Percentiles rank a stretch among this genome's conserved stretches.
These are phyloP conservation scores for Clamator glandarius DNA, from an alignment of 2,797 vertebrate species.

Conservation along the genomic window DNA sequence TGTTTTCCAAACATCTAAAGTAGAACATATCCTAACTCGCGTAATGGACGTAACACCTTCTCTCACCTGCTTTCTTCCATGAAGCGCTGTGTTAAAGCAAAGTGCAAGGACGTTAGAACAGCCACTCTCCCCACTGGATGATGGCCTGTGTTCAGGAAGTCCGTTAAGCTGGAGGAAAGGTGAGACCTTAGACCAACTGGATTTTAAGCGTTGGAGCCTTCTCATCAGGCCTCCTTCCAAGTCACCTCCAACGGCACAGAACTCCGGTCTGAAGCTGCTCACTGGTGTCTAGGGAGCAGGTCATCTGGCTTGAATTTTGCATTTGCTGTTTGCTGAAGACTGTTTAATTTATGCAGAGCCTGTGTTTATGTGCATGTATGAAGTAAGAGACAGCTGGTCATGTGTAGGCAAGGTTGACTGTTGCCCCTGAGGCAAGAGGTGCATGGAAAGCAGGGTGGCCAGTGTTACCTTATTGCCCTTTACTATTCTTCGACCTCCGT, in stretches of 20 bases:
- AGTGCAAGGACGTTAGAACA: not conserved
- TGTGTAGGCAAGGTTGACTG: conserved; percentile 36
- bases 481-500: conserved; percentile 37
- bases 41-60: fast-evolving
- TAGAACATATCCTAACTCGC: not conserved
- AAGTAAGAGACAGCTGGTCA: conserved; percentile 35
- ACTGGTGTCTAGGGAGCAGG: not conserved
- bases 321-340: not conserved
- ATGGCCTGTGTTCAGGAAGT: not conserved
- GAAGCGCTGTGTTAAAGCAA: not conserved
- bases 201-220: not conserved
- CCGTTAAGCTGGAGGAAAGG: not conserved
- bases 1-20: not conserved
- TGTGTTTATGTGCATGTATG: not conserved
- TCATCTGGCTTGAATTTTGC: conserved; percentile 49
- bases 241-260: not conserved
- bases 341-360: conserved; percentile 14
- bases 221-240: not conserved
- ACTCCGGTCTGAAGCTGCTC: not conserved
- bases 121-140: not conserved
- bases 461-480: conserved; percentile 36
- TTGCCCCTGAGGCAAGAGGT: conserved; percentile 38
- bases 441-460: conserved; percentile 24
- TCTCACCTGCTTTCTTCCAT: not conserved
- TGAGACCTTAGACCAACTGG: not conserved